These are phyloP conservation scores for Thecophora atra DNA, from an alignment of 2,888 invertebrate species.

Conservation along the genomic window DNA sequence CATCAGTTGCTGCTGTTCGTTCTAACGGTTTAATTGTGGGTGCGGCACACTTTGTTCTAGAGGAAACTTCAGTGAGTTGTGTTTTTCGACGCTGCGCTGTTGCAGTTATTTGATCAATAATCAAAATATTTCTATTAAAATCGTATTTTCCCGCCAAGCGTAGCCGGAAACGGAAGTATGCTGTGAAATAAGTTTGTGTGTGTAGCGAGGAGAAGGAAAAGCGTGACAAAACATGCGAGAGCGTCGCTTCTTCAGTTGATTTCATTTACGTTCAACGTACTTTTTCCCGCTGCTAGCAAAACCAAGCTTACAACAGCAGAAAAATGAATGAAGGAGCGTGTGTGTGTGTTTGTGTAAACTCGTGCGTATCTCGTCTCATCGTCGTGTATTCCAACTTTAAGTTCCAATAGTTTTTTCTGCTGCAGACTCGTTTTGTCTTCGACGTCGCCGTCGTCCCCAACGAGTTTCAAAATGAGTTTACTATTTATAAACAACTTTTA, in stretches of 20 bases:
- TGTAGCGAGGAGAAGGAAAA: neutral
- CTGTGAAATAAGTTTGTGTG: neutral
- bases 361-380: neutral
- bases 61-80: neutral
- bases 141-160: slow-evolving; percentile 43
- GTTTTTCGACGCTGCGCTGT: neutral
- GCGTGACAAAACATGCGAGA: neutral
- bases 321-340: too few relatives aligned
- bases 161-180: slow-evolving; percentile 8
- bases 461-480: slow-evolving; percentile 19
- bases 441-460: neutral
- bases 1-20: slow-evolving; percentile 50
- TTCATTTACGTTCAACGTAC: neutral
- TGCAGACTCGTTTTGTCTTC: neutral
- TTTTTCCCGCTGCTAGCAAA: neutral
- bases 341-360: neutral
- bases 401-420: neutral
- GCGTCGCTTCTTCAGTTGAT: neutral
- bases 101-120: slow-evolving; percentile 58
- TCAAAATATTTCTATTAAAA: slow-evolving; percentile 41
- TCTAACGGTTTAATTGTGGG: slow-evolving; percentile 49
- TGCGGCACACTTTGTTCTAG: slow-evolving; percentile 17
- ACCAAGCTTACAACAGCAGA: neutral
- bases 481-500: slow-evolving; percentile 28
- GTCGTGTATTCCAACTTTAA: neutral